These are phyloP conservation scores for Colletes collaris DNA, from an alignment of 2,888 invertebrate species.

Conservation along the genomic window DNA sequence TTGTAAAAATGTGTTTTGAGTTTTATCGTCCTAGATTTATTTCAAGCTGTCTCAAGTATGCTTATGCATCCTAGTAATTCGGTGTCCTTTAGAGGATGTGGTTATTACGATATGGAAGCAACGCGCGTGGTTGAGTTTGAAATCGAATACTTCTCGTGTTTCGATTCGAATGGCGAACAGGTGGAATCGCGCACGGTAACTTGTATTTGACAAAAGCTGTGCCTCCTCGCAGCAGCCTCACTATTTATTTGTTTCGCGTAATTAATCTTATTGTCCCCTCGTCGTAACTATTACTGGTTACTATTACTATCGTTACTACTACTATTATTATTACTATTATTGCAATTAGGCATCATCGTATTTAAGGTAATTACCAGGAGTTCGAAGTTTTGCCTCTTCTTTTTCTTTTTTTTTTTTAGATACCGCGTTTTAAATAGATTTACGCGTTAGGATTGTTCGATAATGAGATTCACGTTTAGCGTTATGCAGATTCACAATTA, in stretches of 20 bases:
- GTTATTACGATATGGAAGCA: slow-evolving; percentile 1
- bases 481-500: background rate
- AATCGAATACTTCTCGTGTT: slow-evolving; percentile 32
- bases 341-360: slow-evolving; percentile 52
- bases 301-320: slow-evolving; percentile 52
- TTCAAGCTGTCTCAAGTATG: slow-evolving; percentile 45
- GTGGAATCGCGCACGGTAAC: slow-evolving; percentile 43
- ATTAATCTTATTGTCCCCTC: slow-evolving; percentile 38
- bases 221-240: slow-evolving; percentile 61
- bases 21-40: slow-evolving; percentile 55
- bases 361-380: slow-evolving; percentile 32
- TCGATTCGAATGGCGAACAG: slow-evolving; percentile 14
- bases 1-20: slow-evolving; percentile 37
- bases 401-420: slow-evolving; percentile 35
- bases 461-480: slow-evolving; percentile 13
- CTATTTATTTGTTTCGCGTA: slow-evolving; percentile 67
- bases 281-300: slow-evolving; percentile 34
- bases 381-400: slow-evolving; percentile 10
- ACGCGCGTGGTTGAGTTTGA: slow-evolving; percentile 11
- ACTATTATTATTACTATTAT: slow-evolving; percentile 51
- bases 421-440: slow-evolving; percentile 4
- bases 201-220: slow-evolving; percentile 67
- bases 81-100: slow-evolving; percentile 6
- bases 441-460: slow-evolving; percentile 19
- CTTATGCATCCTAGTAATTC: slow-evolving; percentile 15